Evolutionary conservation across 2,797 vertebrate species (phyloP).

Genomic region (Adrianichthys oophorus): DNA sequence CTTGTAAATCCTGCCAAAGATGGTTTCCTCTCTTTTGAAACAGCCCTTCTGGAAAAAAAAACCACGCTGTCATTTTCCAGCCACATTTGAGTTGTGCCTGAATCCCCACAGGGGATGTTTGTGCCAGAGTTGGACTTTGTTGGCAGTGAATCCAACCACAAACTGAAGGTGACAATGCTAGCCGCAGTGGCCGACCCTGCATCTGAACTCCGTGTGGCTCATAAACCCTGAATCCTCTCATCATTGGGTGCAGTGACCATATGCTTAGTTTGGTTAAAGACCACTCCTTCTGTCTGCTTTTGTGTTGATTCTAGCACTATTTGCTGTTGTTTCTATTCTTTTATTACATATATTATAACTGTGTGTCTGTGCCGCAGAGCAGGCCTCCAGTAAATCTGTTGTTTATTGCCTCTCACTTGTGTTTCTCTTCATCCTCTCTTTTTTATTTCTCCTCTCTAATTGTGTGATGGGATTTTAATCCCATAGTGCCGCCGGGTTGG

Average conservation of each 20-base stretch:
- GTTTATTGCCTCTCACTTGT: conserved; percentile 11
- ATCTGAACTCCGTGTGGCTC: conserved; percentile 21
- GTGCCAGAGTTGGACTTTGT: conserved; percentile 40
- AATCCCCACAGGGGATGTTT: conserved; percentile 44
- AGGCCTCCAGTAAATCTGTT: conserved; percentile 11
- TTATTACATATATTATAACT: neutral
- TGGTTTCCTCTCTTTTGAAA: conserved; percentile 32
- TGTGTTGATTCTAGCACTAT: neutral
- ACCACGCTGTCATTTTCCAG: conserved; percentile 46
- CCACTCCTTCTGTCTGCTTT: neutral
- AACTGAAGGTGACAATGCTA: conserved; percentile 45
- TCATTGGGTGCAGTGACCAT: neutral
- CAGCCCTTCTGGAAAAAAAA: conserved; percentile 26
- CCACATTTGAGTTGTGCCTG: conserved; percentile 41
- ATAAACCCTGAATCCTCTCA: conserved; percentile 9
- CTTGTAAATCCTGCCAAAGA: conserved; percentile 8
- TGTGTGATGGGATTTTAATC: conserved; percentile 38
- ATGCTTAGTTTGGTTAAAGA: neutral
- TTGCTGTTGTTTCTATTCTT: neutral
- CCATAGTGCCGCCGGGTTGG: conserved; percentile 37
- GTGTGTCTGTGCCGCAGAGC: neutral
- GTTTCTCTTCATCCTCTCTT: neutral
- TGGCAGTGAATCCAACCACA: conserved; percentile 43
- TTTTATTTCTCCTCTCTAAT: conserved; percentile 13
- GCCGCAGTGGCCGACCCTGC: conserved; percentile 20